Percentiles rank a stretch among this genome's conserved stretches.
Evolutionary conservation across 2,113 vertebrate species (phyloP).

Genomic region (Ploceus nigricollis): DNA sequence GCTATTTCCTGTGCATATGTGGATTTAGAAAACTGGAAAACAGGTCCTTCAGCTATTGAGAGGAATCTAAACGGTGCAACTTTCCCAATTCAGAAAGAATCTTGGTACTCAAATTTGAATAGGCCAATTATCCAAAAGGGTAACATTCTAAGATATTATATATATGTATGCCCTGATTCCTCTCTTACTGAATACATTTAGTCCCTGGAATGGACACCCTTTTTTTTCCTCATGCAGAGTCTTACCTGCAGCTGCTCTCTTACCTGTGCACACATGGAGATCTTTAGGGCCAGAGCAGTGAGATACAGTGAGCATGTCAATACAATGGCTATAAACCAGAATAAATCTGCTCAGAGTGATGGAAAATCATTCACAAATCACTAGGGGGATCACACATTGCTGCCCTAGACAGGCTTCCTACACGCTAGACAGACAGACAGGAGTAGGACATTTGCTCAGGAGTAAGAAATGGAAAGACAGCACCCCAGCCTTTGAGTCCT

Average conservation of each 20-base stretch:
- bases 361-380: background rate
- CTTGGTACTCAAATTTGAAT: background rate
- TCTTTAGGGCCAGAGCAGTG: background rate
- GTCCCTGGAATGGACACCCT: accelerated
- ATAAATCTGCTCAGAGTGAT: background rate
- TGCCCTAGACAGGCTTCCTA: background rate
- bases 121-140: background rate
- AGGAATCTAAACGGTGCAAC: background rate
- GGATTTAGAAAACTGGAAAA: background rate
- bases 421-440: background rate
- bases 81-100: background rate
- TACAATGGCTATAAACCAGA: background rate
- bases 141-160: background rate
- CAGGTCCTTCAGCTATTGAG: background rate
- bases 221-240: background rate
- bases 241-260: background rate
- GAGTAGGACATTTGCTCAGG: background rate
- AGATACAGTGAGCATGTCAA: background rate
- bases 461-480: background rate
- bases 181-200: background rate
- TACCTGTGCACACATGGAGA: background rate
- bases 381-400: background rate
- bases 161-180: background rate
- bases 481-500: background rate
- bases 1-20: background rate